phyloP scores from a whole-genome alignment of 2,888 invertebrate species.

The Campoletis raptor region DNA sequence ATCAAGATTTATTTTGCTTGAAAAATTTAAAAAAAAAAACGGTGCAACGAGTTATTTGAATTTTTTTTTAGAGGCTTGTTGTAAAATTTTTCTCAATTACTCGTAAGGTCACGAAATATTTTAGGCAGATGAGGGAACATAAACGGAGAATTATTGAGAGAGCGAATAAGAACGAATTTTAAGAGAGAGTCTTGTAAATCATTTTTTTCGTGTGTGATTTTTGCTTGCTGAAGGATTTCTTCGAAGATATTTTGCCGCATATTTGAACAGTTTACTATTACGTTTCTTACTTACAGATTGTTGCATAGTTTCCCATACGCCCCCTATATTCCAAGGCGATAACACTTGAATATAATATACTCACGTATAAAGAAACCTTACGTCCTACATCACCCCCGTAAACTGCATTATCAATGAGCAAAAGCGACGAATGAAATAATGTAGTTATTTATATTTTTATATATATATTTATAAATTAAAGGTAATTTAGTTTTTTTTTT shows the following conservation, averaged over 20 bases:
- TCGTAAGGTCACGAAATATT: background rate
- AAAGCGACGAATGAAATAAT: conserved; percentile 78
- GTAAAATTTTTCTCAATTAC: background rate
- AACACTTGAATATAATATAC: conserved; percentile 79
- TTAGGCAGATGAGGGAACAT: background rate
- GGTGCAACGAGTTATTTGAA: background rate
- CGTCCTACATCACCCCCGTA: conserved; percentile 76
- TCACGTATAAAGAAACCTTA: conserved; percentile 77
- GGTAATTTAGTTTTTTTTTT: conserved; percentile 6
- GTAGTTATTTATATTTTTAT: conserved; percentile 9
- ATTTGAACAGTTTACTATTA: conserved; percentile 62
- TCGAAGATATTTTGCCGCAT: conserved; percentile 8
- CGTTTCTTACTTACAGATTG: conserved; percentile 83
- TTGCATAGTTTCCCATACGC: conserved; percentile 80
- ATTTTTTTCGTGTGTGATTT: conserved; percentile 5
- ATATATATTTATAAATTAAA: conserved; percentile 25
- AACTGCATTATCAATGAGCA: conserved; percentile 77
- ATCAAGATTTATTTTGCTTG: background rate
- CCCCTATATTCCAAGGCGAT: conserved; percentile 77
- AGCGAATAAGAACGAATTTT: conserved; percentile 19
- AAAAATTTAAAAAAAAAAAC: background rate
- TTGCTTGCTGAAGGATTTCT: conserved; percentile 11
- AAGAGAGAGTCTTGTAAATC: conserved; percentile 1
- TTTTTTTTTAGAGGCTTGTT: background rate
- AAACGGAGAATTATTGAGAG: background rate